phyloP scores from a whole-genome alignment of 2,797 vertebrate species.

The Hypotaenidia okinawae region DNA sequence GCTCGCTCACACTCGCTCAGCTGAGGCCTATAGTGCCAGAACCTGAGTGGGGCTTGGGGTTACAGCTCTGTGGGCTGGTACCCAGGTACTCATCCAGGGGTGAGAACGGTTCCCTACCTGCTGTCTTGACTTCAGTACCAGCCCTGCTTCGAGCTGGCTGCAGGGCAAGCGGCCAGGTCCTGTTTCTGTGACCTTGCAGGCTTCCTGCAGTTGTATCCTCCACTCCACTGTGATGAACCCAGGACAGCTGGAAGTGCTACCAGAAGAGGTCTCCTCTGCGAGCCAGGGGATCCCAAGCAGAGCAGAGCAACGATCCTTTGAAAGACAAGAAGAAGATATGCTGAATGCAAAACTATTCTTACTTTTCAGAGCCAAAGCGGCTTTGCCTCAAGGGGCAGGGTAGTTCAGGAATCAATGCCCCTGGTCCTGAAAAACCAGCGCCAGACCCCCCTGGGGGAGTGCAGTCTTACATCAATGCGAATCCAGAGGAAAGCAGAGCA shows the following conservation, averaged over 20 bases:
- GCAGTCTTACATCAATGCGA: accelerated
- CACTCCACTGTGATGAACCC: neutral
- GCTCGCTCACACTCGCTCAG: too few species aligned
- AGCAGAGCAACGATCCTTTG: neutral
- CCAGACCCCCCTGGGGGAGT: accelerated
- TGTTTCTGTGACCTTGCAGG: neutral
- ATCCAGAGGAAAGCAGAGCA: neutral
- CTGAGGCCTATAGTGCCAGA: too few species aligned
- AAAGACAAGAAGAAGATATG: too few species aligned
- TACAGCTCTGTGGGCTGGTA: too few species aligned
- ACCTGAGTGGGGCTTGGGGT: too few species aligned
- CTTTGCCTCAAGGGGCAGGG: neutral
- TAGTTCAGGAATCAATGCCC: neutral
- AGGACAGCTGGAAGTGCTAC: neutral
- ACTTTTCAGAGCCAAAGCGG: neutral
- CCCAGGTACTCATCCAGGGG: too few species aligned
- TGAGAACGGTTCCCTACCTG: too few species aligned
- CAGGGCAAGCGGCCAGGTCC: neutral
- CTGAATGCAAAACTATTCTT: accelerated
- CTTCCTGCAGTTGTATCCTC: neutral
- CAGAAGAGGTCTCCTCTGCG: neutral
- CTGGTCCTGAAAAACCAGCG: neutral
- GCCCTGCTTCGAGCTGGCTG: neutral
- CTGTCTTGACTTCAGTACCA: neutral
- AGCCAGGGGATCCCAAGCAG: too few species aligned